Base-by-base conservation (phyloP, 2,797 vertebrate genomes). In the Poecilia gillii region DNA sequence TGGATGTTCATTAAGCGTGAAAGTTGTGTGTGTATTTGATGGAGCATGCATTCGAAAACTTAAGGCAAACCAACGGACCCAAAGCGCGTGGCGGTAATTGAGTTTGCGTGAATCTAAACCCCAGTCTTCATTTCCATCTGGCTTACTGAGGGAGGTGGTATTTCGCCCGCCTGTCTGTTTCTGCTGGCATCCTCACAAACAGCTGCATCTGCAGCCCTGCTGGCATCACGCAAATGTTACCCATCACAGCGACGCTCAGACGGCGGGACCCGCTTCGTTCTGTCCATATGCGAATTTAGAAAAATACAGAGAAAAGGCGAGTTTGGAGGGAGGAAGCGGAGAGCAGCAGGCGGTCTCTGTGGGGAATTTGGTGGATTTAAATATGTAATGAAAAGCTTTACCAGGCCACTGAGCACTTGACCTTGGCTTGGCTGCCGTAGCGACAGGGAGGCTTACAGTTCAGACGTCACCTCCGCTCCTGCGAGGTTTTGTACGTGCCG, bases 331-430 rank as follows among this genome's bases (percentile, higher is more conserved):
- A 31, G 28, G 16, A 31, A 31, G 74, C 5, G 9, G 75, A 28
- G 16, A 74, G 85, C 47, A 51, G 84, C 74, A 23, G 80, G 77
- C 73, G 11, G 78, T 81, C 81, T 86, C 87, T 83, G 87, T 77
- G 4, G 89, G 90, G 87, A 87, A 82, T 90, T 84, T 72, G 79
- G 78, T n/a, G 0, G 86, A 85, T 84, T 91, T 91, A 87, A 88
- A 84, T 87, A 86, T 84, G 87, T 89, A 90, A 92, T 89, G 81
- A 87, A 90, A 88, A 88, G 87, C 89, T 80, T 85, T 74, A 13
- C 55, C 33, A 46, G 83, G 89, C 84, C 87, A 77, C 77, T 41
- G 81, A 86, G 87, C 73, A 72, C 84, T 91, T 91, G 90, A 94
- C 92, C 91, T 93, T 92, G 89, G 72, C 33, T 39, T 66, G 62